phyloP scores from a whole-genome alignment of 1,140 invertebrate genomes.

The Drosophila pseudoananassae region DNA sequence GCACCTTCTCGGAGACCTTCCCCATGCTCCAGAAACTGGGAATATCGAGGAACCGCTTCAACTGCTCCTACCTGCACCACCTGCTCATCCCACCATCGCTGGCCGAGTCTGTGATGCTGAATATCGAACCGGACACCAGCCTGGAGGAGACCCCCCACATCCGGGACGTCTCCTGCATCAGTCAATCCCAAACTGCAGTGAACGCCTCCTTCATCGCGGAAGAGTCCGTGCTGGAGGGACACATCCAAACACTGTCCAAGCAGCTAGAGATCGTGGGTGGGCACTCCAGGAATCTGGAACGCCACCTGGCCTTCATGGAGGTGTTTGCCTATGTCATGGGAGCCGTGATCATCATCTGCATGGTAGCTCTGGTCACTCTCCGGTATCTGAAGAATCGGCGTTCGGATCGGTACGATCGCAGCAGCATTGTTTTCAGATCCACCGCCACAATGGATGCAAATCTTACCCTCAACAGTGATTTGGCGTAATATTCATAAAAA shows the following conservation, averaged over 20 bases:
- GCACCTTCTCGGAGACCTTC: slow-evolving; percentile 62
- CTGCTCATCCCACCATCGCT: slow-evolving; percentile 68
- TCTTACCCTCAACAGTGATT: slow-evolving; percentile 40
- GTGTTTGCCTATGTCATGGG: slow-evolving; percentile 47
- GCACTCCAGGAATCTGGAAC: slow-evolving; percentile 57
- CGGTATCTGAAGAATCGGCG: slow-evolving; percentile 47
- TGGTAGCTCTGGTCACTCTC: slow-evolving; percentile 24
- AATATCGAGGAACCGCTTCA: slow-evolving; percentile 73
- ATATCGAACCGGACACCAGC: slow-evolving; percentile 72
- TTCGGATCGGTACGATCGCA: slow-evolving; percentile 60
- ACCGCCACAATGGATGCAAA: slow-evolving; percentile 70
- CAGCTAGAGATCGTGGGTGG: slow-evolving; percentile 57
- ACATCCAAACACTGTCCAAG: slow-evolving; percentile 43
- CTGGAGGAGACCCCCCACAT: slow-evolving; percentile 71
- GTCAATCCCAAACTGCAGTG: slow-evolving; percentile 4
- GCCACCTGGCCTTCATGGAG: slow-evolving; percentile 65
- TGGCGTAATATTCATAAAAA: neutral
- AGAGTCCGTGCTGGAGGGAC: slow-evolving; percentile 11
- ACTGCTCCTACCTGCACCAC: slow-evolving; percentile 76
- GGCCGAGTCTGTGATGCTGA: slow-evolving; percentile 48
- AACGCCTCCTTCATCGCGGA: slow-evolving; percentile 12
- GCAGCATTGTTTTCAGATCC: slow-evolving; percentile 76
- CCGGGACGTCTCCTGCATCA: slow-evolving; percentile 74
- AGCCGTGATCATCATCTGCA: slow-evolving; percentile 19
- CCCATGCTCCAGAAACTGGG: slow-evolving; percentile 70